Evolutionary conservation across 2,797 vertebrate species (phyloP).

Genomic region (Hydrolagus colliei): DNA sequence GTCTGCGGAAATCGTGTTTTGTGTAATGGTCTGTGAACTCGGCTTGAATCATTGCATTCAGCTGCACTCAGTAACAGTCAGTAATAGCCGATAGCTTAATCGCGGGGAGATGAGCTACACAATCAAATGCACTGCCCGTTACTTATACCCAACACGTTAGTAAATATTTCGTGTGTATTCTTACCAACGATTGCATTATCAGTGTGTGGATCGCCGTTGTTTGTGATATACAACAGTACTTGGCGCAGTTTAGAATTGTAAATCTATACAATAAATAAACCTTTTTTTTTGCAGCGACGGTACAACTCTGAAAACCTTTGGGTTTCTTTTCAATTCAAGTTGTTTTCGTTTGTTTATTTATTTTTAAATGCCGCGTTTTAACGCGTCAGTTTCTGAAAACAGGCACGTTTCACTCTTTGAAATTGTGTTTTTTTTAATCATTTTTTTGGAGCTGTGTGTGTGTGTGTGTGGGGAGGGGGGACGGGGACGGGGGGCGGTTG

Average conservation of each 20-base stretch:
- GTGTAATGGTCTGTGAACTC: neutral
- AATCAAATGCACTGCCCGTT: neutral
- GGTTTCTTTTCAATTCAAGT: neutral
- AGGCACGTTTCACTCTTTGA: too few relatives aligned
- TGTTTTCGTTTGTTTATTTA: neutral
- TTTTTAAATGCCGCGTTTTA: too few relatives aligned
- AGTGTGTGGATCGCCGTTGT: neutral
- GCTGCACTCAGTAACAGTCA: constrained; percentile 5
- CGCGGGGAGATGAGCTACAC: neutral
- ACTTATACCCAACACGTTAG: neutral
- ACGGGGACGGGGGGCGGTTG: too few relatives aligned
- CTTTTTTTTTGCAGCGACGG: too few relatives aligned
- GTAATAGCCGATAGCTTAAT: constrained; percentile 3
- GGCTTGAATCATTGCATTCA: neutral
- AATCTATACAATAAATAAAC: neutral
- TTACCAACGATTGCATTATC: too few relatives aligned
- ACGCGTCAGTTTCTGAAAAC: too few relatives aligned
- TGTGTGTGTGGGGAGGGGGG: too few relatives aligned
- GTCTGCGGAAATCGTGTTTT: neutral
- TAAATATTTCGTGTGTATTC: neutral
- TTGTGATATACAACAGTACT: too few relatives aligned
- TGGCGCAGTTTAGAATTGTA: neutral
- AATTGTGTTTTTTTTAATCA: too few relatives aligned
- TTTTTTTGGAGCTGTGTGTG: too few relatives aligned
- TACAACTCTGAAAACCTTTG: neutral